Base-by-base conservation (phyloP, 2,797 vertebrate species). In the Rhinichthys osculus region DNA sequence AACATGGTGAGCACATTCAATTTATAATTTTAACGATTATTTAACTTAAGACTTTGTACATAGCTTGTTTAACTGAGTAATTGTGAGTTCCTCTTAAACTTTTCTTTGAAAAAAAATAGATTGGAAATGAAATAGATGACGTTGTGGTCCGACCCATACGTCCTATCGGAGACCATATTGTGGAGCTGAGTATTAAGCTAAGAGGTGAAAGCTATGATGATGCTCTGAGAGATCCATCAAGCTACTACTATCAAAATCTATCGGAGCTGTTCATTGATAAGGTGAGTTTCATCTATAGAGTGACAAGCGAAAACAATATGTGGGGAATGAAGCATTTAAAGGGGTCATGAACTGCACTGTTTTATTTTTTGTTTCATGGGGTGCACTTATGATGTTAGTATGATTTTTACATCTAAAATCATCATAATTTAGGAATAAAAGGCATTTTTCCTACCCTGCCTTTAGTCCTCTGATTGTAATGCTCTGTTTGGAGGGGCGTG, bases 161-260 rank as follows among this genome's bases (percentile, higher is more conserved):
- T 77, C 92, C 94, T 38, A 89, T 91, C 84, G 91, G 90, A 83
- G 97, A 98, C 72, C 95, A 97, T 89, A 91, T 96, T 89, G 94
- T 99, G 83, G 97, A 98, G 87, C 95, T 99, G 90, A 97, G 93
- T 85, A 90, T 99, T 85, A 92, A 95, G 79, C 93, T 99, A 82
- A 92, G 90, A 85, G 96, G 94, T 76, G 94, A 97, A 77, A 93
- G 92, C 30, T 99, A 96, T 88, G 95, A 85, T 0, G 92, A 95
- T 11, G 95, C 95, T 3, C 93, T 99, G 85, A 96, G 93, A 10
- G 95, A 99, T 86, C 95, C 95, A 0, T 91, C 93, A 83, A 93
- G 95, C 86, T 77, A 84, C 14, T 81, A 94, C 47, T 94, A 94
- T 91, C 96, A 95, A 33, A 93, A 90, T n/a, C 94, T 99, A 30